Base-by-base conservation (phyloP, 2,113 vertebrate species). In the Cyprinodon tularosa region DNA sequence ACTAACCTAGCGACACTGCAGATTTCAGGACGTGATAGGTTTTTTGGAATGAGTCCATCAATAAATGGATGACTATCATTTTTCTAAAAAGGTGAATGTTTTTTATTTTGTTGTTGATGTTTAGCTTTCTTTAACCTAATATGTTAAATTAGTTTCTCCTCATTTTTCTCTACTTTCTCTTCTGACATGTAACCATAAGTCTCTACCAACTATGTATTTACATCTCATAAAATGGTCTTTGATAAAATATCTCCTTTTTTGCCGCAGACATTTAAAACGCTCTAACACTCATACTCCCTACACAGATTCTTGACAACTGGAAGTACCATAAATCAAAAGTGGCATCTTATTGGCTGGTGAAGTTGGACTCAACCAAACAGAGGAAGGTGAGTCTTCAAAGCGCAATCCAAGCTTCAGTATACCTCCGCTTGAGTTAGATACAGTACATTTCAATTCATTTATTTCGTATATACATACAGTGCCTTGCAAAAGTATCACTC, bases 271-370 rank as follows among this genome's bases (percentile, higher is more conserved):
- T 63, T 22, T 44, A 12, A 4, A 66, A 6, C 14, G 4, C 50
- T 39, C 12, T 67, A 48, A 2, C 36, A 3, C 9, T 6, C 7
- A 15, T 71, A 1, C 73, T 81, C 68, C 12, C 61, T 45, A n/a
- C 42, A 50, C 87, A 99, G 98, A 98, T 99, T 76, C 94, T 96
- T 39, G 97, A 98, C 92, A 99, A 98, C 86, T 99, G 98, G 98
- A 98, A 97, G 75, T 94, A 96, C 86, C 96, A 99, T 91, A 99
- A 99, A 94, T 94, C 97, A 92, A 99, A 98, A 91, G 96, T 99
- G 68, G 97, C 97, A 73, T 98, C 97, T 36, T 99, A 96, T 75
- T 99, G 98, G 98, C 90, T 99, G 60, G 95, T 98, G 89, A 99
- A 98, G 92, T 89, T 99, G 91, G 98, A 99, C 86, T 96, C 97